A percentile compares a stretch with the other conserved stretches of the same genome.
Conservation (phyloP, 2,888 invertebrate genomes). For the Carpatolechia fugitivella region DNA sequence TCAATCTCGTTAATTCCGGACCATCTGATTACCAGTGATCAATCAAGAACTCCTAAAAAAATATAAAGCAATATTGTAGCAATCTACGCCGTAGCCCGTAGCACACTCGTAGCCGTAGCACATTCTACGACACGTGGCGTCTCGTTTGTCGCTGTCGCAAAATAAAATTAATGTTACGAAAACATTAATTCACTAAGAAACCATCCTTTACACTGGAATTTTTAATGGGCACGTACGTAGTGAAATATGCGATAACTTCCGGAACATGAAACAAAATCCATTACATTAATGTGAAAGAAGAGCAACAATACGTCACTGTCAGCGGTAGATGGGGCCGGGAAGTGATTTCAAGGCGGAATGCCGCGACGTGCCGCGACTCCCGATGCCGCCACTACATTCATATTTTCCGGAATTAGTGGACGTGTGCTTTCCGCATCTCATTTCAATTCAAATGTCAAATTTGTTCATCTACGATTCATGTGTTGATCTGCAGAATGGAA, state of each 20-base stretch:
- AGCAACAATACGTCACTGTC: slow-evolving; percentile 76
- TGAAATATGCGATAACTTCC: slow-evolving; percentile 67
- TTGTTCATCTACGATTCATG: background rate
- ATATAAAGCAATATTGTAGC: slow-evolving; percentile 2
- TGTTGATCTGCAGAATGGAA: too few relatives aligned
- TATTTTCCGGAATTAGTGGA: slow-evolving; percentile 64
- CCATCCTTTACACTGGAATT: slow-evolving; percentile 31
- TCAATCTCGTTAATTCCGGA: too few relatives aligned
- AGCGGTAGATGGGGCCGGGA: slow-evolving; percentile 57
- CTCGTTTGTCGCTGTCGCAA: slow-evolving; percentile 10
- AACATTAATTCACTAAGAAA: slow-evolving; percentile 16
- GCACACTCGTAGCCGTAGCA: background rate
- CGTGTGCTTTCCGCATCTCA: slow-evolving; percentile 22
- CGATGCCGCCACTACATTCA: slow-evolving; percentile 63
- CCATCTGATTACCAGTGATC: too few relatives aligned
- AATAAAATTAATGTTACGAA: slow-evolving; percentile 2
- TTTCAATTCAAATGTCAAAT: background rate
- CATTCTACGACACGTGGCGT: slow-evolving; percentile 9
- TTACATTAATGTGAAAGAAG: slow-evolving; percentile 75
- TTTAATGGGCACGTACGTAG: slow-evolving; percentile 40
- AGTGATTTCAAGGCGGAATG: slow-evolving; percentile 75
- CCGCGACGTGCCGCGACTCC: slow-evolving; percentile 66
- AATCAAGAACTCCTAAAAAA: background rate
- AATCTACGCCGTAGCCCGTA: slow-evolving; percentile 4
- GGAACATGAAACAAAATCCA: slow-evolving; percentile 72